Conservation (phyloP, 2,113 vertebrate genomes). For the Ageneiosus marmoratus region DNA sequence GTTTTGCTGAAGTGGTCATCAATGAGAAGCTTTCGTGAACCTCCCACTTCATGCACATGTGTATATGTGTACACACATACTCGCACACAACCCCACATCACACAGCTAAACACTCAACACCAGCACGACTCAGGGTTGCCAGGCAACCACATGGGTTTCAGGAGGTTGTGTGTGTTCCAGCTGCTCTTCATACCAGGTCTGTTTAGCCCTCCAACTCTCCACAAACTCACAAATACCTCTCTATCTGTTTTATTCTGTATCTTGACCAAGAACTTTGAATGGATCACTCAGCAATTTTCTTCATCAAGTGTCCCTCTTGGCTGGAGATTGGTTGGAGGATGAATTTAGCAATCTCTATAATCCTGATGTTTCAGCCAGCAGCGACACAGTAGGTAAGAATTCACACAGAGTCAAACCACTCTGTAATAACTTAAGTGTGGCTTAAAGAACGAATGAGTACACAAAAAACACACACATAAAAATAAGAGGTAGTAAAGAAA, state of each 20-base stretch:
- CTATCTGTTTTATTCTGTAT: neutral
- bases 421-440: neutral
- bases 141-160: constrained; percentile 46
- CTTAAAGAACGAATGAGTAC: neutral
- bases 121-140: constrained; percentile 51
- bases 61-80: constrained; percentile 16
- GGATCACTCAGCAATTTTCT: neutral
- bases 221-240: constrained; percentile 16
- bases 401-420: neutral
- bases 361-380: constrained; percentile 1
- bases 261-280: neutral
- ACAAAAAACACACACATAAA: neutral
- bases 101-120: constrained; percentile 42
- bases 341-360: neutral
- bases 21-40: constrained; percentile 18
- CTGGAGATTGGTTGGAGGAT: neutral
- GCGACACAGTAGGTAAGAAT: neutral
- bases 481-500: neutral
- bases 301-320: constrained; percentile 13
- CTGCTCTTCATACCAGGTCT: constrained; percentile 25
- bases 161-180: neutral
- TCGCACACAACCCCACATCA: constrained; percentile 22
- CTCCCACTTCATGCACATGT: constrained; percentile 32
- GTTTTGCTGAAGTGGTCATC: constrained; percentile 20
- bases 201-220: neutral